These are phyloP conservation scores for Eupeodes latifasciatus DNA, from an alignment of 2,888 invertebrate species.

Conservation along the genomic window DNA sequence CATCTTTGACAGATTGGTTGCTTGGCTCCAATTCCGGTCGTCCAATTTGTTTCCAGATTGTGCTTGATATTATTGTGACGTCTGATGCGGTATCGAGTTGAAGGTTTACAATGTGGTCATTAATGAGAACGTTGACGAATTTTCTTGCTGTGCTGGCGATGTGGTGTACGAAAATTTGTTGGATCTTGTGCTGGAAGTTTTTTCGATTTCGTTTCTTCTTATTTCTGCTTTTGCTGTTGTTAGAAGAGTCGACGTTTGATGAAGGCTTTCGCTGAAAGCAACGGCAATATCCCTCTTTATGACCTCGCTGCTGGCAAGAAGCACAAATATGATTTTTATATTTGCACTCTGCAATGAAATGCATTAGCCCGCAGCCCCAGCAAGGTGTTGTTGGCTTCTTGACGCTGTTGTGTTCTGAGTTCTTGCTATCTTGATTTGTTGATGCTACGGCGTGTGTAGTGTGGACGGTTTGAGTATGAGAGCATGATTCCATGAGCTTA, in stretches of 20 bases:
- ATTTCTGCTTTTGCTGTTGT: background rate
- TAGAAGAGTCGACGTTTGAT: background rate
- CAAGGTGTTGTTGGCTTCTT: background rate
- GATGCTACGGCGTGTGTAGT: no score
- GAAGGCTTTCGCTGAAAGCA: no score
- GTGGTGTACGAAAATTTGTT: background rate
- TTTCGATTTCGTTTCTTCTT: background rate
- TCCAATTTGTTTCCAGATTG: slow-evolving; percentile 53
- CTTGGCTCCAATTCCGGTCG: slow-evolving; percentile 1
- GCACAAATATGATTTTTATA: background rate
- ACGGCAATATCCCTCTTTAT: background rate
- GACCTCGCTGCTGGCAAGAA: background rate
- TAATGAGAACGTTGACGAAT: slow-evolving; percentile 36
- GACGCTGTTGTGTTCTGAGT: background rate
- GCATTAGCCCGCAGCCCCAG: slow-evolving; percentile 2
- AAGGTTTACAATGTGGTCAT: slow-evolving; percentile 15
- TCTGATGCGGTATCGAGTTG: slow-evolving; percentile 54
- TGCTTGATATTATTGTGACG: slow-evolving; percentile 53
- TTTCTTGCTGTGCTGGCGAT: background rate
- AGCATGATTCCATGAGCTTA: no score
- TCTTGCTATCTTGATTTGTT: background rate
- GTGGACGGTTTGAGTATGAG: background rate
- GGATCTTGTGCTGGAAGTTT: background rate
- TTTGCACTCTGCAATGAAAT: slow-evolving; percentile 1
- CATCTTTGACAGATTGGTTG: slow-evolving; percentile 20